Base-by-base conservation (phyloP, 2,888 invertebrate genomes). In the Agrilus biguttatus region DNA sequence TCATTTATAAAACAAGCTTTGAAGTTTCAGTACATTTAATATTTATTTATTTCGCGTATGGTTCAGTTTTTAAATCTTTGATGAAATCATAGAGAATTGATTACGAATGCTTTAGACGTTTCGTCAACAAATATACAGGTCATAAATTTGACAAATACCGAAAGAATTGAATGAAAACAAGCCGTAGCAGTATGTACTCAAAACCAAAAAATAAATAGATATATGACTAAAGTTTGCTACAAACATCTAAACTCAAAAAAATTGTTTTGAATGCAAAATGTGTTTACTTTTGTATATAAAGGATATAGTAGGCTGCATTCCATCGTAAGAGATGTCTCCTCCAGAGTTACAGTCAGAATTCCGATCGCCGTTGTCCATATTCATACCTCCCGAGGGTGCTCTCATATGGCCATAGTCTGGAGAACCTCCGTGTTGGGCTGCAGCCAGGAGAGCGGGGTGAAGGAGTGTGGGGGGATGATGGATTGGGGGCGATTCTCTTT, bases 251-350 rank as follows among this genome's bases (percentile, higher is more conserved):
- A 28, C 28, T 28, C 10, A 28, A 28, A 28, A 28, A 28, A 28
- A 28, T 28, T 10, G 8, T 28, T 8, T 28, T 28, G 10, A 28
- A 28, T 28, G 28, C 28, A 28, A 23, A 33, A 40, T 33, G 33
- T 55, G 51, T 56, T 55, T 58, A 56, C 55, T 57, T 56, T 63
- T 63, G 65, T 60, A 78, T 75, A 75, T 79, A 87, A 90, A 90
- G 84, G 90, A 90, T 87, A 91, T 89, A 78, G 89, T 87, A 80
- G 89, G 88, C 74, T 87, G 86, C 72, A 87, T 78, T 68, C 88
- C 88, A 69, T 90, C 91, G 75, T 87, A 90, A 62, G 81, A 80
- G 70, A 87, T 83, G 69, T 90, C 90, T 49, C 82, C 88, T 49
- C 82, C 88, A 59, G 88, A 84, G 73, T 88, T 89, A 75, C 89